A percentile compares a stretch with the other conserved stretches of the same genome.
Conservation (phyloP, 2,113 vertebrate species). For the Hepsetus odoe region DNA sequence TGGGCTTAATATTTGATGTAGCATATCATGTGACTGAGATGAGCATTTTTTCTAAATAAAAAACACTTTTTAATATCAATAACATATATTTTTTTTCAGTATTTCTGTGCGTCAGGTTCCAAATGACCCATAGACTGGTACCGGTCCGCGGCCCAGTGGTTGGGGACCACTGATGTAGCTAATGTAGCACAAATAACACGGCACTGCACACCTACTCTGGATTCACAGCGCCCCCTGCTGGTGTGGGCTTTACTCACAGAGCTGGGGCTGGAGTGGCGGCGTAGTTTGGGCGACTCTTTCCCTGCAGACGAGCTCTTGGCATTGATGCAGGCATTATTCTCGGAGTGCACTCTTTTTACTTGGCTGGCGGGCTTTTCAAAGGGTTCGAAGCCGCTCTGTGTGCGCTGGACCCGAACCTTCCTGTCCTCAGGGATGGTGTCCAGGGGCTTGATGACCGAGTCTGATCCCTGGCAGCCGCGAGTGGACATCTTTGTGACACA, state of each 20-base stretch:
- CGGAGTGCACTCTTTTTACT: conserved; percentile 94
- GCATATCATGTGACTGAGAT: no score
- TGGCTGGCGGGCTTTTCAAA: conserved; percentile 93
- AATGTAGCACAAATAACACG: not conserved
- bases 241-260: conserved; percentile 81
- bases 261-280: conserved; percentile 92
- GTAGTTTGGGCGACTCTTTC: conserved; percentile 92
- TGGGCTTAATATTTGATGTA: no score
- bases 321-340: conserved; percentile 96
- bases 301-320: conserved; percentile 84
- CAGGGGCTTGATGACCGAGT: conserved; percentile 93
- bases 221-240: no score
- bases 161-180: no score
- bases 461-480: conserved; percentile 93
- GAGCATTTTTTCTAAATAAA: no score
- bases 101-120: no score
- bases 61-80: no score
- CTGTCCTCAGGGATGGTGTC: conserved; percentile 98
- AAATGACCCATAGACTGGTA: no score
- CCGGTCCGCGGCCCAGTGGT: no score
- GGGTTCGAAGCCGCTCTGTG: conserved; percentile 92
- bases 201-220: not conserved
- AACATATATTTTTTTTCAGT: no score
- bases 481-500: conserved; percentile 99
- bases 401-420: conserved; percentile 94